phyloP scores from a whole-genome alignment of 1,140 invertebrate genomes.

The Orius insidiosus region DNA sequence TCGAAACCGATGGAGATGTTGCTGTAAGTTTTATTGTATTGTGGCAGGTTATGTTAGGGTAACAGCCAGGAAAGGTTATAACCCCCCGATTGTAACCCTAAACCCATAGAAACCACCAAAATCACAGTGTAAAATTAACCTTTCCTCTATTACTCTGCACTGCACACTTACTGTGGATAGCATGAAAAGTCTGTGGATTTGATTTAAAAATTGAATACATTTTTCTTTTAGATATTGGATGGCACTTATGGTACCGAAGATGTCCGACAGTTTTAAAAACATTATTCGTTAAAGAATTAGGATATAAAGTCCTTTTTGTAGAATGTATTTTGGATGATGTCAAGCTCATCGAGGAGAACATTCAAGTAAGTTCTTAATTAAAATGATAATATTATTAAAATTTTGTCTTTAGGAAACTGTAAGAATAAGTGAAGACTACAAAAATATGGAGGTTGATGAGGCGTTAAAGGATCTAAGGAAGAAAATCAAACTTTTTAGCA shows the following conservation, averaged over 20 bases:
- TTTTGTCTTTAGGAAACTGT: conserved; percentile 67
- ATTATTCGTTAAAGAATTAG: conserved; percentile 48
- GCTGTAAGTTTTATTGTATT: too few species aligned
- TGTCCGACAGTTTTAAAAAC: conserved; percentile 52
- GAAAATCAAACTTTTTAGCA: conserved; percentile 71
- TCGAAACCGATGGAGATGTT: conserved; percentile 56
- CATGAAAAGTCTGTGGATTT: too few species aligned
- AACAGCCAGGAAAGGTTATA: too few species aligned
- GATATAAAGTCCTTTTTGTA: conserved; percentile 79
- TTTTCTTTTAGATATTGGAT: too few species aligned
- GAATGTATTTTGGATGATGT: conserved; percentile 82
- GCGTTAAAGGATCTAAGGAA: conserved; percentile 66
- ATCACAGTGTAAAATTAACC: too few species aligned
- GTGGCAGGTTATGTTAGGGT: too few species aligned
- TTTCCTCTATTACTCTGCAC: too few species aligned
- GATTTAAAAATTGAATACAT: too few species aligned
- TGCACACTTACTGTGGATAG: too few species aligned
- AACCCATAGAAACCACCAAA: too few species aligned
- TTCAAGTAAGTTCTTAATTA: conserved; percentile 33
- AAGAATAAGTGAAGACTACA: conserved; percentile 78
- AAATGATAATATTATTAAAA: neutral
- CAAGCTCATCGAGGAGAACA: conserved; percentile 64
- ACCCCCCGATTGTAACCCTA: too few species aligned
- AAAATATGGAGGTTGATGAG: conserved; percentile 50
- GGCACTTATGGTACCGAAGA: too few species aligned